A percentile compares a stretch with the other conserved stretches of the same genome.
These are phyloP conservation scores for Colossoma macropomum DNA, from an alignment of 2,113 vertebrate genomes.

Conservation along the genomic window DNA sequence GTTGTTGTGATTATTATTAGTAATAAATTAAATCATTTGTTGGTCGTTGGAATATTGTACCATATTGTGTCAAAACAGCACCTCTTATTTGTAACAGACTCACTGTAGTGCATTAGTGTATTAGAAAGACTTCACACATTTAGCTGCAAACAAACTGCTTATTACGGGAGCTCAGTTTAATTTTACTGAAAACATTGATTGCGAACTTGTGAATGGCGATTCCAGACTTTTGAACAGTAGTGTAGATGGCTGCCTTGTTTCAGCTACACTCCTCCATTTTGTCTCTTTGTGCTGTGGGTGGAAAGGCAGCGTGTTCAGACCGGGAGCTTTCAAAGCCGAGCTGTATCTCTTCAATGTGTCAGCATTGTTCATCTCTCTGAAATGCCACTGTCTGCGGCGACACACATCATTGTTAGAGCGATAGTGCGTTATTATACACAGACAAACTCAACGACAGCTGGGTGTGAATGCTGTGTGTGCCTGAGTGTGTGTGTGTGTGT, in stretches of 20 bases:
- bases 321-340: background rate
- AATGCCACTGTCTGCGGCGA: conserved; percentile 32
- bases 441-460: conserved; percentile 34
- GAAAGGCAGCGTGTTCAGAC: conserved; percentile 17
- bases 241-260: conserved; percentile 37
- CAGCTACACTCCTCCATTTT: conserved; percentile 40
- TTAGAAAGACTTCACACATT: background rate
- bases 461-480: conserved; percentile 32
- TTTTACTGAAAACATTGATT: background rate
- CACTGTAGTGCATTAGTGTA: too few species aligned
- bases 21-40: too few species aligned
- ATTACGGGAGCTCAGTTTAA: background rate
- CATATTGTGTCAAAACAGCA: too few species aligned
- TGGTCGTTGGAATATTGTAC: too few species aligned
- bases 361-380: conserved; percentile 28
- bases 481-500: conserved; percentile 31
- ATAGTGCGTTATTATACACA: conserved; percentile 40
- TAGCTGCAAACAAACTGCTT: background rate
- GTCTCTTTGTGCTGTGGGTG: conserved; percentile 40
- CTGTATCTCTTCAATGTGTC: conserved; percentile 26
- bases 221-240: background rate
- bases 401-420: conserved; percentile 27
- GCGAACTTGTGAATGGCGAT: background rate
- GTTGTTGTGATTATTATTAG: too few species aligned
- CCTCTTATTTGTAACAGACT: too few species aligned